A percentile compares a stretch with the other conserved stretches of the same genome.
These are phyloP conservation scores for Pseudopodoces humilis DNA, from an alignment of 2,113 vertebrate genomes.

Conservation along the genomic window DNA sequence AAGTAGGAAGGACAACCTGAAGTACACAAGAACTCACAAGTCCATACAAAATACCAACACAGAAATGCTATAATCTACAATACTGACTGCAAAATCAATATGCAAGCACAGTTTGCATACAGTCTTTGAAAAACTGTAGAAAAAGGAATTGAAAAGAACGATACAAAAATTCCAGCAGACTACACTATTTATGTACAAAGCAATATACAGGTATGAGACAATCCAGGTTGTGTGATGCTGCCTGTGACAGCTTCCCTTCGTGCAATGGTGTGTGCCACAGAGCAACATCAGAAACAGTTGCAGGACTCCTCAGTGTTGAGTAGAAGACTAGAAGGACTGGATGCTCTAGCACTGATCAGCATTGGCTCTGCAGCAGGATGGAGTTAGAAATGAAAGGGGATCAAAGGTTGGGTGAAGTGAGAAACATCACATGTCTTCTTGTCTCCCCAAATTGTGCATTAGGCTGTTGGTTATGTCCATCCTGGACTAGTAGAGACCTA, in stretches of 20 bases:
- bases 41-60: neutral
- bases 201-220: neutral
- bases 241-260: neutral
- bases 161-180: conserved; percentile 30
- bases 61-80: neutral
- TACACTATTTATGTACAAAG: conserved; percentile 38
- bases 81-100: conserved; percentile 25
- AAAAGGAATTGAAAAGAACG: neutral
- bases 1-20: conserved; percentile 1
- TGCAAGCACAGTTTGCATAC: conserved; percentile 9
- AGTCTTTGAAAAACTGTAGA: conserved; percentile 13
- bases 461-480: neutral
- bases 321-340: neutral
- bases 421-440: neutral
- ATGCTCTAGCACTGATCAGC: neutral
- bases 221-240: neutral
- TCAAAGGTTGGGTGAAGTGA: neutral
- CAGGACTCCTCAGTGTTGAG: neutral
- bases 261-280: neutral
- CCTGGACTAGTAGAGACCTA: neutral
- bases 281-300: neutral
- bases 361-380: neutral
- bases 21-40: neutral
- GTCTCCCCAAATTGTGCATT: neutral
- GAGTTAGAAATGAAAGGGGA: neutral